Conservation (phyloP, 2,888 invertebrate species). For the Callinectes sapidus region DNA sequence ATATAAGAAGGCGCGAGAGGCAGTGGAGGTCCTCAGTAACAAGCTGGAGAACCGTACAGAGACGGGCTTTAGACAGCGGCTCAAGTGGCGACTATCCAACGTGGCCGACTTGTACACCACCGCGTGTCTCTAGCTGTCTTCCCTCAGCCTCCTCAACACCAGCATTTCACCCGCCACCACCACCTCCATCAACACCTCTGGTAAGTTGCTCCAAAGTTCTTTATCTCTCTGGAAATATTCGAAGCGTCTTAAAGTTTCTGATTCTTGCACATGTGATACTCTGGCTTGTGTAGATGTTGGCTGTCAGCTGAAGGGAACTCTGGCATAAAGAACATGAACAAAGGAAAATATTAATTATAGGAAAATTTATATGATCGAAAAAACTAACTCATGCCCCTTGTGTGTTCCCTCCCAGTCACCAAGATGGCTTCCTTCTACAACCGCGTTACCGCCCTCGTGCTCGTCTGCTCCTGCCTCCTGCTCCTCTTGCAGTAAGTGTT, state of each 20-base stretch:
- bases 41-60: background rate
- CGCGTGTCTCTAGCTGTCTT: constrained; percentile 11
- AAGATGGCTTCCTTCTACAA: background rate
- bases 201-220: background rate
- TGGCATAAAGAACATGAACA: background rate
- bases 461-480: constrained; percentile 45
- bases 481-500: constrained; percentile 55
- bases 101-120: background rate
- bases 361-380: background rate
- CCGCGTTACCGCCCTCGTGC: constrained; percentile 23
- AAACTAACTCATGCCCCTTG: background rate
- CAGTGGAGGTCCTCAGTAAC: background rate
- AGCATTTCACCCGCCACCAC: background rate
- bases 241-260: background rate
- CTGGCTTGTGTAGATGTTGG: background rate
- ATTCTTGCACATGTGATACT: background rate
- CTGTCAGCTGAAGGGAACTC: background rate
- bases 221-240: background rate
- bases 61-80: constrained; percentile 26
- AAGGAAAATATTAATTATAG: background rate
- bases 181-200: background rate
- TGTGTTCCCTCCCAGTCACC: background rate
- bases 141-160: background rate
- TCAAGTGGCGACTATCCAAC: background rate
- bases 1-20: constrained; percentile 31